Evolutionary conservation across 2,797 vertebrate genomes (phyloP), one percentile per base, ranked within the genome.

Genomic region (Carapus acus): DNA sequence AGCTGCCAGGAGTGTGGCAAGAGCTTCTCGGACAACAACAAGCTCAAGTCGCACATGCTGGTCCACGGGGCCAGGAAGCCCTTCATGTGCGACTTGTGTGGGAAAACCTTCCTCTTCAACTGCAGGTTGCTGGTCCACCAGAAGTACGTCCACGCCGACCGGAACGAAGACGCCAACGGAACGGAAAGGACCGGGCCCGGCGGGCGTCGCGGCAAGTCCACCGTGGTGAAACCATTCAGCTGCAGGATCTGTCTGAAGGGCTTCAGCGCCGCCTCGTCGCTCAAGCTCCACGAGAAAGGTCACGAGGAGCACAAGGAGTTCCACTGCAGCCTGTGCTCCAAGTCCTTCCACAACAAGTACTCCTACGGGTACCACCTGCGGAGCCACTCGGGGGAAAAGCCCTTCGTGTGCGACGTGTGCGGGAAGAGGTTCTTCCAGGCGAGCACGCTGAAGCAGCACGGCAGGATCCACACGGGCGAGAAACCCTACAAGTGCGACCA

Each of bases 11-110:
- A 87, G 2, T 90, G 89, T 16, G 84, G 83, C 41, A 87, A 86
- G 78, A 84, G 85, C 68, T 90, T 88, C 79, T 81, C 84, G 0
- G 86, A 88, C 61, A 87, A 85, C 62, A 86, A 81, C 60, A 84
- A 88, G 14, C 77, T 87, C 7, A 82, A 85, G 54, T 79, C 83
- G 3, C 89, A 90, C 82, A 83, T 85, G 40, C 81, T 88, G 49
- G 65, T 85, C 18, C 86, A 87, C 22, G 80, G 88, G 0, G 89
- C 88, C 50, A 69, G 83, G 0, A 81, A 87, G 37, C 78, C 88
- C 0, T 90, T 87, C 17, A 72, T 85, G 73, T 82, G 85, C 0
- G 78, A 87, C 0, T 80, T 88, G 42, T 85, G 76, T 0, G 86
- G 82, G 1, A 89, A 83, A 60, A 84, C 82, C n/a, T 86, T 86